These are phyloP conservation scores for Microcebus lehilahytsara DNA, from an alignment of 2,113 vertebrate genomes.

Conservation along the genomic window DNA sequence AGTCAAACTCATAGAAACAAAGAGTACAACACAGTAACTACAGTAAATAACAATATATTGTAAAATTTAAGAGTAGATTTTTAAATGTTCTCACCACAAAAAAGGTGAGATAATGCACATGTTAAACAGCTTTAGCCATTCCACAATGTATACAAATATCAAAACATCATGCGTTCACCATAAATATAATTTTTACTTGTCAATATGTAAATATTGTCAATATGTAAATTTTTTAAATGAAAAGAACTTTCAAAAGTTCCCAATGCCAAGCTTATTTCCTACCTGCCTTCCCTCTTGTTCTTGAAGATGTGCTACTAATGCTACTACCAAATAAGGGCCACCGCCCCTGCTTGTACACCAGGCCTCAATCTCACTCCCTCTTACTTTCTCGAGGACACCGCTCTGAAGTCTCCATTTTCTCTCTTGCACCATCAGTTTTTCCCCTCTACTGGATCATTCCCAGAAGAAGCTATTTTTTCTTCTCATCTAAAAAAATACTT, in stretches of 20 bases:
- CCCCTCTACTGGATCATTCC: background rate
- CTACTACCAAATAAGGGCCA: background rate
- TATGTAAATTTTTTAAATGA: background rate
- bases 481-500: background rate
- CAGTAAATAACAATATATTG: background rate
- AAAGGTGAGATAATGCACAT: background rate
- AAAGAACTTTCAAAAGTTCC: background rate
- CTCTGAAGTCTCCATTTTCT: background rate
- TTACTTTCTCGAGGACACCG: background rate
- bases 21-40: background rate
- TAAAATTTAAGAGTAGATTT: background rate
- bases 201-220: background rate
- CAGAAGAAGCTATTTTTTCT: background rate
- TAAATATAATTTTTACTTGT: background rate
- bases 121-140: background rate
- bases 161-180: background rate
- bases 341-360: background rate
- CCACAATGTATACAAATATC: background rate
- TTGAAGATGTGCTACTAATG: background rate
- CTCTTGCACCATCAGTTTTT: background rate
- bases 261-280: background rate
- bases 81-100: background rate
- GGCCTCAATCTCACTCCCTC: background rate
- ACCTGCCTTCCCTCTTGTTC: background rate
- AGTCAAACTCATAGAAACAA: background rate